Base-by-base conservation (phyloP, 2,888 invertebrate genomes). In the Hemicrepidius hirtus region DNA sequence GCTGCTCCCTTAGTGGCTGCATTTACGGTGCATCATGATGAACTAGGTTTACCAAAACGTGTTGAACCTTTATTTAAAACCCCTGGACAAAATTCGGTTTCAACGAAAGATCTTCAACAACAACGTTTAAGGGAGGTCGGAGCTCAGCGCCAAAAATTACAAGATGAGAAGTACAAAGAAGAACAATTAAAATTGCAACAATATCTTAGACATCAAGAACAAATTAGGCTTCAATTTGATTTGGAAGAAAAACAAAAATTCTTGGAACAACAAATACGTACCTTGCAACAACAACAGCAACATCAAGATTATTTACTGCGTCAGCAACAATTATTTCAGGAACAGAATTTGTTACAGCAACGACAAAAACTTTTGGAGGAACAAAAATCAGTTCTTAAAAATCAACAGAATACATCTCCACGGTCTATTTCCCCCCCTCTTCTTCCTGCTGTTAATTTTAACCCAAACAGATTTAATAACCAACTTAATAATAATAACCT, bases 21-120 rank as follows among this genome's bases (percentile, higher is more conserved):
- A 0, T 95, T 95, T 81, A 95, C 95, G 0, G 94, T 95, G 0
- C 94, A 95, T 76, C 93, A 95, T 85, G 95, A 95, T 82, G 92
- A 92, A 76, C 89, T 89, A 28, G 95, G 95, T 0, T 83, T 92
- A n/a, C 94, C 95, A 0, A 93, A 93, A 79, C 93, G 92, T 84
- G 93, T 95, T 0, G 92, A 94, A 62, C 94, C 95, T 0, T 89
- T 94, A 79, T 91, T 89, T 81, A 91, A 91, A 80, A 88, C 88
- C 75, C 79, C 80, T 18, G 84, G 82, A 16, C 82, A 86, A 70
- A 76, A 66, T 57, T 76, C 76, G 28, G 44, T 76, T 49, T 68
- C 68, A 55, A 46, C 73, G 67, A 75, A 77, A 75, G 49, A 79
- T 35, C 46, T 66, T 21, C 55, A 73, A 63, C 53, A 77, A 55